These are phyloP conservation scores for Steinernema feltiae DNA, from an alignment of 1,140 invertebrate genomes.

Conservation along the genomic window DNA sequence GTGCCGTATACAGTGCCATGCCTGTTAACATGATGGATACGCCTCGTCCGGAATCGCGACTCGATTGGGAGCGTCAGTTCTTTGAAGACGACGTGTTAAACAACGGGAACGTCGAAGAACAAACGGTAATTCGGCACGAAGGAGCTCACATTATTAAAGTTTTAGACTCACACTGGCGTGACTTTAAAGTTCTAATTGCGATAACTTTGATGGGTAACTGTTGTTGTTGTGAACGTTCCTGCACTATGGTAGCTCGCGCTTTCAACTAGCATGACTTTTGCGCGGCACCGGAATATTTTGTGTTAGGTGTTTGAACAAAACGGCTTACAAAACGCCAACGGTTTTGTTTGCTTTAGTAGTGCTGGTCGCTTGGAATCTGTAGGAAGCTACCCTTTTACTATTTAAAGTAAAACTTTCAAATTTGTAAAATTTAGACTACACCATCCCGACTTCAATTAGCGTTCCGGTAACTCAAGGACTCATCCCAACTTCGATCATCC, in stretches of 20 bases:
- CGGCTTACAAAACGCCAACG: too few relatives aligned
- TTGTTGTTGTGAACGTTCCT: not conserved
- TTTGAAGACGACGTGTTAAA: slow-evolving; percentile 4
- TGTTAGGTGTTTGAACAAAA: not conserved
- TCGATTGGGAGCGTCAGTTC: slow-evolving; percentile 11
- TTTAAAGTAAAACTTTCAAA: too few relatives aligned
- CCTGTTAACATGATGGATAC: slow-evolving; percentile 5
- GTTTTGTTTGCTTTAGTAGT: not conserved
- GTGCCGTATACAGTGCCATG: slow-evolving; percentile 2
- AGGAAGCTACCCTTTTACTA: too few relatives aligned
- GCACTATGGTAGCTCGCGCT: not conserved
- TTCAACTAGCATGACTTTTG: not conserved
- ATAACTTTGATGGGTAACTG: not conserved
- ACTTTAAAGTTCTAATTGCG: slow-evolving; percentile 10
- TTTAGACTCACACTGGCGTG: slow-evolving; percentile 1
- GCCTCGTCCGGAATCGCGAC: not conserved
- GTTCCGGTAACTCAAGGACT: not conserved
- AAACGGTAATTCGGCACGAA: not conserved
- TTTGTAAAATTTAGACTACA: not conserved
- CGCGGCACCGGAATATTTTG: not conserved
- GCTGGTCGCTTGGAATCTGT: not conserved
- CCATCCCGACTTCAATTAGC: not conserved
- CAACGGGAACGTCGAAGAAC: not conserved
- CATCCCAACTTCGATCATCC: not conserved
- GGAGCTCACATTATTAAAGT: not conserved